Evolutionary conservation across 2,113 vertebrate genomes (phyloP).

Genomic region (Ictalurus punctatus): DNA sequence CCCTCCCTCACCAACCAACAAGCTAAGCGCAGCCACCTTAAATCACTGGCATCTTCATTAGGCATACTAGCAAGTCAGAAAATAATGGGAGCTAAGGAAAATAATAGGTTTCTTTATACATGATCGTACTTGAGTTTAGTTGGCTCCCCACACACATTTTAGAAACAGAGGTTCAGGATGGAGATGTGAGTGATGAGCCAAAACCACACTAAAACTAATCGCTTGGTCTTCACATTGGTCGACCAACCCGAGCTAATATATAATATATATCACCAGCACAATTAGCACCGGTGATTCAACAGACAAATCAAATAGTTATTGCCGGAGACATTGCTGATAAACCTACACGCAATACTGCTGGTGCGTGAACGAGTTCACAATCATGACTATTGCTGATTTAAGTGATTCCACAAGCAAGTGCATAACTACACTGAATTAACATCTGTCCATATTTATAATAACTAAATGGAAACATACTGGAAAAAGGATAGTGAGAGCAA

Average conservation of each 20-base stretch:
- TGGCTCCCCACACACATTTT: background rate
- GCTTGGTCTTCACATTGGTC: background rate
- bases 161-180: background rate
- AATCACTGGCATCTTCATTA: conserved; percentile 6
- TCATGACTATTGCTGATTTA: background rate
- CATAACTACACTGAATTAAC: background rate
- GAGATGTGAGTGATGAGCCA: background rate
- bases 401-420: background rate
- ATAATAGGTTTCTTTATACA: background rate
- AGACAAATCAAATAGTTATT: background rate
- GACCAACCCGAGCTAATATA: background rate
- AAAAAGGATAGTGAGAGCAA: background rate
- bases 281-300: too few species aligned
- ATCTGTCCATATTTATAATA: background rate
- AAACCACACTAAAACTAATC: background rate
- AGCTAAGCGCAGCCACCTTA: conserved; percentile 2
- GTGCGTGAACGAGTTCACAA: background rate
- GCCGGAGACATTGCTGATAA: background rate
- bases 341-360: background rate
- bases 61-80: background rate
- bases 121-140: background rate
- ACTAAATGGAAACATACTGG: background rate
- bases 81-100: background rate
- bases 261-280: background rate
- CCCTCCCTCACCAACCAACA: conserved; percentile 23